A percentile compares a stretch with the other conserved stretches of the same genome.
phyloP scores from a whole-genome alignment of 1,140 invertebrate genomes.

The Coenobita brevimanus region DNA sequence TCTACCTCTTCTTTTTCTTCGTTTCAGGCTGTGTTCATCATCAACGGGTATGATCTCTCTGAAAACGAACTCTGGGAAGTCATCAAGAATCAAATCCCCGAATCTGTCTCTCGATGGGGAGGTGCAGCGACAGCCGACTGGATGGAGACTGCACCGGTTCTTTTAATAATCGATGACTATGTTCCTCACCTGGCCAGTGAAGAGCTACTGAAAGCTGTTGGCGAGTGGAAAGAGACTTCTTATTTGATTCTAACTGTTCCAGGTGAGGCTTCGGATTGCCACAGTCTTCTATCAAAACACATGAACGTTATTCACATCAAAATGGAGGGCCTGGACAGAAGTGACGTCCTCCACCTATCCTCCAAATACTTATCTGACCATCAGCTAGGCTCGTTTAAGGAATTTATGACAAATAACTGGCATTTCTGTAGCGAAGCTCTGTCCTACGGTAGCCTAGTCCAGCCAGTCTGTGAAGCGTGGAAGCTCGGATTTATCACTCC shows the following conservation, averaged over 20 bases:
- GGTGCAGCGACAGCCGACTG: conserved; percentile 10
- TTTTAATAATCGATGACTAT: conserved; percentile 57
- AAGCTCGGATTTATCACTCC: background rate
- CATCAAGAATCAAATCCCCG: background rate
- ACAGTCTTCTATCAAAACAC: background rate
- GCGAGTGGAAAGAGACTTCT: conserved; percentile 33
- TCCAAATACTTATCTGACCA: background rate
- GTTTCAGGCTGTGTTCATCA: conserved; percentile 38
- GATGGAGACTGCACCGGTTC: conserved; percentile 14
- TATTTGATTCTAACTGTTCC: conserved; percentile 28
- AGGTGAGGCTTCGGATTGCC: background rate
- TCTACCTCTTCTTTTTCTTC: background rate
- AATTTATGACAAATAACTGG: conserved; percentile 5
- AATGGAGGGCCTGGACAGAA: background rate
- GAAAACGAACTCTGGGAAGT: conserved; percentile 12
- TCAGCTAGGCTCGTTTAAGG: background rate
- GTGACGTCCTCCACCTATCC: background rate
- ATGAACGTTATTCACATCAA: background rate
- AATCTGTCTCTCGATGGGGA: conserved; percentile 2
- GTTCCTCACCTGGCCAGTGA: background rate
- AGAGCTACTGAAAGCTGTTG: background rate
- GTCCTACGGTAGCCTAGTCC: background rate
- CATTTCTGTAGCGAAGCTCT: background rate
- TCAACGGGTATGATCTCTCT: background rate
- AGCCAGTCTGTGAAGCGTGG: conserved; percentile 17